Conservation (phyloP, 2,888 invertebrate genomes). For the Clusia tigrina region DNA sequence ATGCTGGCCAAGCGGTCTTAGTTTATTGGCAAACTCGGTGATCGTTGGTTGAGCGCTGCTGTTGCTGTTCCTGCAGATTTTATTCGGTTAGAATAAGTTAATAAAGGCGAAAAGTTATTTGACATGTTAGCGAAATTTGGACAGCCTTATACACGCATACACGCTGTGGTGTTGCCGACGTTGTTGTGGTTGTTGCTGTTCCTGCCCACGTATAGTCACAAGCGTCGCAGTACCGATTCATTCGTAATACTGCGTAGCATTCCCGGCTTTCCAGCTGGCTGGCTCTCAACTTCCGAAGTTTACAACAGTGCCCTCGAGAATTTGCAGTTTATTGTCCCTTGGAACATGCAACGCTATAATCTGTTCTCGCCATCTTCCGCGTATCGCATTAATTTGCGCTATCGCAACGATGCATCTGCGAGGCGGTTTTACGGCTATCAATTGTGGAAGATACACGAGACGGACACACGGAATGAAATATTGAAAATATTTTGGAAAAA, state of each 20-base stretch:
- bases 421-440: constrained; percentile 70
- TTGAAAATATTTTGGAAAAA: constrained; percentile 42
- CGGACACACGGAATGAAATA: constrained; percentile 38
- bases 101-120: neutral
- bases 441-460: constrained; percentile 73
- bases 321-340: constrained; percentile 49
- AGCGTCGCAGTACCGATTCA: neutral
- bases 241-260: constrained; percentile 29
- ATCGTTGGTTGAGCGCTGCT: too few relatives aligned
- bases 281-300: constrained; percentile 40
- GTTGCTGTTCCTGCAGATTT: too few relatives aligned
- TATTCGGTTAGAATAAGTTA: neutral
- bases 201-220: neutral
- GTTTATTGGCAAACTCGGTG: constrained; percentile 33
- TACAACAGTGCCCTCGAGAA: constrained; percentile 50
- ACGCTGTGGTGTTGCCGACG: constrained; percentile 16
- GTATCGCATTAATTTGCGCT: constrained; percentile 54
- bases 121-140: neutral
- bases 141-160: constrained; percentile 26
- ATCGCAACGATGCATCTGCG: constrained; percentile 46
- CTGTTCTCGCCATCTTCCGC: constrained; percentile 50
- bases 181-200: constrained; percentile 22
- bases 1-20: constrained; percentile 30
- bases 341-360: constrained; percentile 49
- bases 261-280: constrained; percentile 38